These are phyloP conservation scores for Peromyscus eremicus DNA, from an alignment of 2,797 vertebrate species.

Conservation along the genomic window DNA sequence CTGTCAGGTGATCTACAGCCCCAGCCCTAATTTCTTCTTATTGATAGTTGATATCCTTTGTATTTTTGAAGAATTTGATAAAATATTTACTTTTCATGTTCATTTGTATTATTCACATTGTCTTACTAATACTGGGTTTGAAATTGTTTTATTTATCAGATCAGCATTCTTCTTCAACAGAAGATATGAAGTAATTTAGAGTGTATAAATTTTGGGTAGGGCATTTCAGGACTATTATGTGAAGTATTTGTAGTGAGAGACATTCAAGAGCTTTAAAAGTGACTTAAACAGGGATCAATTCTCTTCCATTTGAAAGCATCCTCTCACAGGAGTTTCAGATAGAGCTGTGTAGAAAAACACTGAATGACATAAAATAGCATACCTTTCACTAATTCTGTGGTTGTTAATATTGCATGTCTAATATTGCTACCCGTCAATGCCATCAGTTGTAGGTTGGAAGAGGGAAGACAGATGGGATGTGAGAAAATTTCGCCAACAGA, in stretches of 20 bases:
- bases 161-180: not conserved
- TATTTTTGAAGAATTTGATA: not conserved
- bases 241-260: not conserved
- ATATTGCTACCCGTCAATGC: not conserved
- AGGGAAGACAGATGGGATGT: not conserved
- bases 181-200: not conserved
- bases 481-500: not conserved
- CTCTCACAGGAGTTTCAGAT: not conserved
- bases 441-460: not conserved
- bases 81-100: not conserved
- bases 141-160: not conserved
- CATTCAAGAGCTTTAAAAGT: not conserved
- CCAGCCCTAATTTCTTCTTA: not conserved
- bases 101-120: not conserved
- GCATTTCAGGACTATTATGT: not conserved
- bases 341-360: not conserved
- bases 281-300: not conserved
- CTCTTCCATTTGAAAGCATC: not conserved
- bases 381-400: not conserved
- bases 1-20: not conserved
- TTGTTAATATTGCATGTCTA: not conserved
- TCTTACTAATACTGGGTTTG: not conserved
- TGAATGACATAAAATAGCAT: not conserved
- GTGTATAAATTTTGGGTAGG: not conserved
- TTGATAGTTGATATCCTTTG: not conserved